Evolutionary conservation across 2,113 vertebrate genomes (phyloP).

Genomic region (Laticauda colubrina): DNA sequence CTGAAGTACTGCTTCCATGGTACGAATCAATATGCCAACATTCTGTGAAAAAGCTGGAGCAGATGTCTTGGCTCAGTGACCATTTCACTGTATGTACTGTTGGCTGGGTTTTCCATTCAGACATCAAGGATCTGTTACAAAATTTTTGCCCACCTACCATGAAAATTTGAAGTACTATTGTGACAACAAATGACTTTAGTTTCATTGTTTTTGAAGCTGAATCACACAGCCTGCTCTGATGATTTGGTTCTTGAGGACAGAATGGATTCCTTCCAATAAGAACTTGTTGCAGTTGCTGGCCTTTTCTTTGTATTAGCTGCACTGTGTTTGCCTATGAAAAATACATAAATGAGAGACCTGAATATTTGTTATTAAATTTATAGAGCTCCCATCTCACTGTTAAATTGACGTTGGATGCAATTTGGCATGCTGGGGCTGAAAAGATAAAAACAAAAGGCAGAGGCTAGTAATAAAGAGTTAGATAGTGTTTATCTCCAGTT

Average conservation of each 20-base stretch:
- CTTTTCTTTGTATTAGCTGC: constrained; percentile 18
- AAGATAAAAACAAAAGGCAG: neutral
- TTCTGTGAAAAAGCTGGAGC: constrained; percentile 59
- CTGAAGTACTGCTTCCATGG: neutral
- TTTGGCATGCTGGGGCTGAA: neutral
- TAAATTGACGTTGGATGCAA: neutral
- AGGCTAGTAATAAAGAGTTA: neutral
- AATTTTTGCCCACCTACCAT: constrained; percentile 50
- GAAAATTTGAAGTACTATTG: neutral
- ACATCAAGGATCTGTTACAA: constrained; percentile 61
- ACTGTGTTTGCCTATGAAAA: constrained; percentile 26
- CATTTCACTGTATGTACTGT: constrained; percentile 68
- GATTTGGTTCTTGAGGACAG: neutral
- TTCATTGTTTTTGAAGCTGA: constrained; percentile 19
- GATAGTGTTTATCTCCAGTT: neutral
- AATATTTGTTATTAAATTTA: neutral
- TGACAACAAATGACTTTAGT: neutral
- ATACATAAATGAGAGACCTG: neutral
- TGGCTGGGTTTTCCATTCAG: constrained; percentile 70
- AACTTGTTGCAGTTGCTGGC: neutral
- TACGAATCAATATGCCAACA: constrained; percentile 66
- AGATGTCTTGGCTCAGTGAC: constrained; percentile 73
- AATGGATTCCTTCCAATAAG: constrained; percentile 4
- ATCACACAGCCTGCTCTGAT: neutral
- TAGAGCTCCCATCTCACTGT: neutral